phyloP scores from a whole-genome alignment of 2,113 vertebrate species.

The Nothocercus julius region DNA sequence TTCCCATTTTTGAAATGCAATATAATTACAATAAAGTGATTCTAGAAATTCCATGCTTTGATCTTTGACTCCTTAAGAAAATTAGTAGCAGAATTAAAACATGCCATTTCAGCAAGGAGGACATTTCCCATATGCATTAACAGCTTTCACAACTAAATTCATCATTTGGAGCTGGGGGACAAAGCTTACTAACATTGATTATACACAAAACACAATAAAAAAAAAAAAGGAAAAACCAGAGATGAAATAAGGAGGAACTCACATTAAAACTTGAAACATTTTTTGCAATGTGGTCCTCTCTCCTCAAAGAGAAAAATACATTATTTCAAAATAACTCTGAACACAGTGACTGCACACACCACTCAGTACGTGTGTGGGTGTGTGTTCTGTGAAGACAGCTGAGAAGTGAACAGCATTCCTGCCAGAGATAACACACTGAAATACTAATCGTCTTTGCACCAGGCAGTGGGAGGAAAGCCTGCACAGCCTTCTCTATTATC shows the following conservation, averaged over 20 bases:
- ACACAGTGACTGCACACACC: neutral
- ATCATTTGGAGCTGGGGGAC: neutral
- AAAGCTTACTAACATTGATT: neutral
- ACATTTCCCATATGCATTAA: neutral
- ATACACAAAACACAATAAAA: neutral
- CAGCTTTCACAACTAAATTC: neutral
- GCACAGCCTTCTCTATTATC: constrained; percentile 32
- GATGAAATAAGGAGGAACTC: neutral
- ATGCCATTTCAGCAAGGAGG: neutral
- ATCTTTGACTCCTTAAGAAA: constrained; percentile 35
- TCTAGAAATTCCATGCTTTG: constrained; percentile 20
- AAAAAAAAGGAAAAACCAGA: neutral
- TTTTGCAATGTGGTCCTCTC: neutral
- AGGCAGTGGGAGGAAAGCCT: neutral
- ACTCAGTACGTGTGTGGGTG: neutral
- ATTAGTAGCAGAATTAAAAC: constrained; percentile 25
- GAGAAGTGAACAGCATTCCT: constrained; percentile 65
- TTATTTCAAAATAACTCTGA: constrained; percentile 19
- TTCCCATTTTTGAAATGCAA: constrained; percentile 6
- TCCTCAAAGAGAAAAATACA: constrained; percentile 21
- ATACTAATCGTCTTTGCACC: constrained; percentile 18
- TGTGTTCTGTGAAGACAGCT: neutral
- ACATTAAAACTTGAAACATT: neutral
- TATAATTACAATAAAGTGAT: neutral
- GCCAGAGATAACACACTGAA: constrained; percentile 41